Conservation (phyloP, 2,888 invertebrate genomes). For the Rhagium mordax region DNA sequence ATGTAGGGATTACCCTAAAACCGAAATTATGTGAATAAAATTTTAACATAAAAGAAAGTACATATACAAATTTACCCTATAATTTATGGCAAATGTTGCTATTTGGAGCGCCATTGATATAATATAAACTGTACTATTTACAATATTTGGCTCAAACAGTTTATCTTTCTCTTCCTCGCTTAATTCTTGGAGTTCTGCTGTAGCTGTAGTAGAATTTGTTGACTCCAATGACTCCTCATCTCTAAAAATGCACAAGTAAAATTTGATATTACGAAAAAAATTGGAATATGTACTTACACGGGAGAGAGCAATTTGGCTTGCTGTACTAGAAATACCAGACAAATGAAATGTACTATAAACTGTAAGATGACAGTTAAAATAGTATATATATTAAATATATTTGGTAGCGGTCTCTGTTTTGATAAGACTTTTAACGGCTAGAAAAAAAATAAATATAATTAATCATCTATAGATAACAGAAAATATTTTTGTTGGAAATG, state of each 20-base stretch:
- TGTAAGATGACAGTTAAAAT: slow-evolving; percentile 95
- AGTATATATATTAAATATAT: slow-evolving; percentile 98
- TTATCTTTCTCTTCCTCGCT: slow-evolving; percentile 82
- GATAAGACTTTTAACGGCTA: slow-evolving; percentile 94
- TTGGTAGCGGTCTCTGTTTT: slow-evolving; percentile 94
- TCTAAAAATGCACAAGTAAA: slow-evolving; percentile 61
- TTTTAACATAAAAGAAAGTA: neutral
- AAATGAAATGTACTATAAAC: slow-evolving; percentile 94
- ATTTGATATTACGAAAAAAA: neutral
- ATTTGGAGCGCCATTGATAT: slow-evolving; percentile 98
- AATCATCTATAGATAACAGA: neutral
- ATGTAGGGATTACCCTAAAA: slow-evolving; percentile 97
- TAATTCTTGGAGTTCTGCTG: slow-evolving; percentile 67
- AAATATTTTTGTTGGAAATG: no score
- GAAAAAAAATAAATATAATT: slow-evolving; percentile 66
- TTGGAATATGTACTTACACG: slow-evolving; percentile 71
- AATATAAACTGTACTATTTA: slow-evolving; percentile 98
- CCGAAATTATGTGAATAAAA: slow-evolving; percentile 38
- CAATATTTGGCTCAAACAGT: slow-evolving; percentile 92
- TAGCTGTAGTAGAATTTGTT: slow-evolving; percentile 70
- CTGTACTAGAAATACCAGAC: slow-evolving; percentile 90
- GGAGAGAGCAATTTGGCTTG: slow-evolving; percentile 84
- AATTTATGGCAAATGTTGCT: slow-evolving; percentile 99
- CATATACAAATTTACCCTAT: slow-evolving; percentile 79
- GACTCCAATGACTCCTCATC: slow-evolving; percentile 69